phyloP scores from a whole-genome alignment of 2,888 invertebrate genomes.

The Drosophila recens region DNA sequence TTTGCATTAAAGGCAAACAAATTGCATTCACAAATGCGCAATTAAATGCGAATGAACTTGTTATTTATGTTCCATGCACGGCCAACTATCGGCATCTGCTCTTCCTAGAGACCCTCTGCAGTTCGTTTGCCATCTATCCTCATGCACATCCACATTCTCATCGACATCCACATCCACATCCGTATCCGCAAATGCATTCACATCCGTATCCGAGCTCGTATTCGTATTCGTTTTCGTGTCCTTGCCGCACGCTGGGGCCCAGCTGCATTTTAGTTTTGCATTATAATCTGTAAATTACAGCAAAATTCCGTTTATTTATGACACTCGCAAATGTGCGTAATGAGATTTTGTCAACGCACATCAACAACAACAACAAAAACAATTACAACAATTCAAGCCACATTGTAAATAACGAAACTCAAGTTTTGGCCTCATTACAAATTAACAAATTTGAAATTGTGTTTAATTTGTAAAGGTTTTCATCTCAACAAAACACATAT shows the following conservation, averaged over 20 bases:
- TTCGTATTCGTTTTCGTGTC: slow-evolving; percentile 23
- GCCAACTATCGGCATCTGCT: slow-evolving; percentile 39
- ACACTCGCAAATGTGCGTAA: slow-evolving; percentile 68
- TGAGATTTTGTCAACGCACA: slow-evolving; percentile 55
- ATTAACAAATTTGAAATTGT: slow-evolving; percentile 31
- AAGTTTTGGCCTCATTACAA: slow-evolving; percentile 42
- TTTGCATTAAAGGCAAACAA: slow-evolving; percentile 50
- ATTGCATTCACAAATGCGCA: slow-evolving; percentile 75
- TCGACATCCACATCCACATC: not conserved
- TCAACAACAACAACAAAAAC: not conserved
- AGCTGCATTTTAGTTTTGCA: slow-evolving; percentile 73
- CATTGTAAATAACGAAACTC: slow-evolving; percentile 33
- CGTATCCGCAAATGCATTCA: slow-evolving; percentile 20
- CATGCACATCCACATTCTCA: slow-evolving; percentile 17
- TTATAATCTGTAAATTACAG: slow-evolving; percentile 80
- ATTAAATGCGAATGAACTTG: slow-evolving; percentile 80
- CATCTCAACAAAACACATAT: not conserved
- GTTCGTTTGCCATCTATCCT: slow-evolving; percentile 25
- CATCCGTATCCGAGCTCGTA: slow-evolving; percentile 24
- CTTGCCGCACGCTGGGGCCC: slow-evolving; percentile 59
- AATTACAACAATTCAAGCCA: slow-evolving; percentile 5
- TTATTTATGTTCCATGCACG: slow-evolving; percentile 64
- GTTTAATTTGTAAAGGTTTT: not conserved
- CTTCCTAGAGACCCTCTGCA: slow-evolving; percentile 3
- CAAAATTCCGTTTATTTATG: slow-evolving; percentile 73